A percentile compares a stretch with the other conserved stretches of the same genome.
phyloP scores from a whole-genome alignment of 2,888 invertebrate species.

The Unio delphinus region DNA sequence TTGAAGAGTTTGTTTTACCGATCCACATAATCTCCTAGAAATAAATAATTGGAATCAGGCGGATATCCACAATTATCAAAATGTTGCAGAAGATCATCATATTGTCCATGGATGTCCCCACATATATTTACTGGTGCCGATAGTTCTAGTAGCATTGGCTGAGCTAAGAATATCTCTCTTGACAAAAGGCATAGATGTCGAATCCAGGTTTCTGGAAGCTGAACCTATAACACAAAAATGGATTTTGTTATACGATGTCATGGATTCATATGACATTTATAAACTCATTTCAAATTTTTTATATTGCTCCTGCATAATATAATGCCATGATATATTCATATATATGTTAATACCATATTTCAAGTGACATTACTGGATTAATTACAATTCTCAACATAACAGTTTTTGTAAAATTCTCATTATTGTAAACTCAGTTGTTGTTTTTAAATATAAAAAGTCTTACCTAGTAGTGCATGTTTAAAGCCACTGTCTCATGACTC shows the following conservation, averaged over 20 bases:
- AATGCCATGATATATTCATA: no score
- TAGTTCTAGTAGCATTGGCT: conserved; percentile 74
- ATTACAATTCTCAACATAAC: no score
- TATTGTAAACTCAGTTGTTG: no score
- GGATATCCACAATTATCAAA: conserved; percentile 75
- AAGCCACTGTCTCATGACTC: no score
- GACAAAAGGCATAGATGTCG: conserved; percentile 72
- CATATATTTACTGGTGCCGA: conserved; percentile 74
- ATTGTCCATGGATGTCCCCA: conserved; percentile 76
- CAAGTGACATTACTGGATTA: no score
- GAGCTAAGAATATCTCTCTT: conserved; percentile 72
- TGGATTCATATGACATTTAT: not conserved
- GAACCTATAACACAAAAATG: conserved; percentile 47
- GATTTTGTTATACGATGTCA: not conserved
- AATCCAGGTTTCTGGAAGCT: conserved; percentile 71
- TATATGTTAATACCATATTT: no score
- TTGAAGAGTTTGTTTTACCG: conserved; percentile 58
- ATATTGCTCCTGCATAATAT: not conserved
- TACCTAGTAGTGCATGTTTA: no score
- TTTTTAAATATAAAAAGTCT: no score
- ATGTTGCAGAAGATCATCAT: conserved; percentile 73
- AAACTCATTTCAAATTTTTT: not conserved
- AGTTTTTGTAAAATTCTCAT: no score
- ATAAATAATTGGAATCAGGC: conserved; percentile 74
- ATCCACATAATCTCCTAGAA: conserved; percentile 76